Percentiles rank a stretch among this genome's conserved stretches.
Evolutionary conservation across 2,888 invertebrate genomes (phyloP).

Genomic region (Lapara coniferarum): DNA sequence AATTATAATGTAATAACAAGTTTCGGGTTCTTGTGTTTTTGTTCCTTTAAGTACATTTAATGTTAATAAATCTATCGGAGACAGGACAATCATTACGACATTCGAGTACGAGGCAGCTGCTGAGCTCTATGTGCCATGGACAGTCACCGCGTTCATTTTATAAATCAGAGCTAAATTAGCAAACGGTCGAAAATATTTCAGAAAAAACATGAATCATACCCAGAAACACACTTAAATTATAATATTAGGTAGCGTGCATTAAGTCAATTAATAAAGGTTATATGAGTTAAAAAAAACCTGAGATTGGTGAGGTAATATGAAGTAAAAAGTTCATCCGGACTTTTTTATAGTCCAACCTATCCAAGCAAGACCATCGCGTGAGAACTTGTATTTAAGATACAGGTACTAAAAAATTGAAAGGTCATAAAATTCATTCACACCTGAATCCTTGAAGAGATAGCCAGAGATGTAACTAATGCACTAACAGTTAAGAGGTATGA

Average conservation of each 20-base stretch:
- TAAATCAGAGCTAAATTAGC: not conserved
- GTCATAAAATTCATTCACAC: no score
- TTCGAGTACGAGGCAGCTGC: no score
- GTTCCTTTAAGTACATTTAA: not conserved
- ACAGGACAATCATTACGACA: no score
- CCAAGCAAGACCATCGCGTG: not conserved
- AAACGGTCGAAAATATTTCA: not conserved
- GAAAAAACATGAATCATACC: not conserved
- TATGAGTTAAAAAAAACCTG: not conserved
- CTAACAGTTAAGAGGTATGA: no score
- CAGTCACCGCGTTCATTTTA: not conserved
- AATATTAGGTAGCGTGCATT: not conserved
- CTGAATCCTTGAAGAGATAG: no score
- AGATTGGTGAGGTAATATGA: not conserved
- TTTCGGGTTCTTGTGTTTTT: slow-evolving; percentile 1
- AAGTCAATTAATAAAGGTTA: not conserved
- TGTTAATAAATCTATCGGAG: not conserved
- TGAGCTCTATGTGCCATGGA: not conserved
- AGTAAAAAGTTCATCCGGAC: not conserved
- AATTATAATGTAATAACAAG: slow-evolving; percentile 7
- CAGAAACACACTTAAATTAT: not conserved
- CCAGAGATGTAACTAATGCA: no score
- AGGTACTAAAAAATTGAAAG: no score
- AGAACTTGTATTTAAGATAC: not conserved
- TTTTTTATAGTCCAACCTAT: no score